A percentile compares a stretch with the other conserved stretches of the same genome.
Conservation (phyloP, 2,113 vertebrate species). For the Bujurquina vittata region DNA sequence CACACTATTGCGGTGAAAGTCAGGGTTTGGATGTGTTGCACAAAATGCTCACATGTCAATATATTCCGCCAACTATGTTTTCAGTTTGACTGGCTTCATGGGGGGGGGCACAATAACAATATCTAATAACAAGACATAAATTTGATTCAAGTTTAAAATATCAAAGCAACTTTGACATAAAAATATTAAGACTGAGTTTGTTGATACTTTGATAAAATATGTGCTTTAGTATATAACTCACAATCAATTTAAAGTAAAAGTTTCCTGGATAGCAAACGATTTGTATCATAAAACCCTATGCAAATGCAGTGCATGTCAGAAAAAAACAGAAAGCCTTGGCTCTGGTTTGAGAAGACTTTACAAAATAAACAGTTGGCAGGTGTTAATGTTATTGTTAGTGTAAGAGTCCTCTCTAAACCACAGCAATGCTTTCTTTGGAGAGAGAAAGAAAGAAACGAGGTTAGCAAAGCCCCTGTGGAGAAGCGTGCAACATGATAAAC, state of each 20-base stretch:
- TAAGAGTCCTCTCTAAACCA: conserved; percentile 56
- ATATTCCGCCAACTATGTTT: conserved; percentile 75
- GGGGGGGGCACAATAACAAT: conserved; percentile 48
- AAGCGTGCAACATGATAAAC: conserved; percentile 7
- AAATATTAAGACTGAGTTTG: conserved; percentile 10
- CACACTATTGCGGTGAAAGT: conserved; percentile 58
- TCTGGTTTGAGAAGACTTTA: conserved; percentile 22
- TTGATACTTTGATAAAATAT: background rate
- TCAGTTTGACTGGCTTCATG: conserved; percentile 74
- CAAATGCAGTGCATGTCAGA: conserved; percentile 36
- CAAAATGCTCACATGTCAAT: conserved; percentile 75
- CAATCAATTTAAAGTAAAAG: conserved; percentile 3
- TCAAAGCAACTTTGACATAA: conserved; percentile 5
- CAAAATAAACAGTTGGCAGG: conserved; percentile 71
- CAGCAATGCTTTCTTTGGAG: conserved; percentile 58
- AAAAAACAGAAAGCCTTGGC: background rate
- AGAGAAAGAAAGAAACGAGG: conserved; percentile 54
- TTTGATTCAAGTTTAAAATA: conserved; percentile 27
- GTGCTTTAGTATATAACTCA: conserved; percentile 14
- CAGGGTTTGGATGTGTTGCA: conserved; percentile 56
- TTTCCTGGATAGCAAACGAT: conserved; percentile 58
- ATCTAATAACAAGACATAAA: conserved; percentile 39
- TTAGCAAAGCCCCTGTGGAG: conserved; percentile 50
- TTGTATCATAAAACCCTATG: conserved; percentile 45
- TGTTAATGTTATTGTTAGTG: conserved; percentile 67